These are phyloP conservation scores for Sphaeramia orbicularis DNA, from an alignment of 2,797 vertebrate species.

Conservation along the genomic window DNA sequence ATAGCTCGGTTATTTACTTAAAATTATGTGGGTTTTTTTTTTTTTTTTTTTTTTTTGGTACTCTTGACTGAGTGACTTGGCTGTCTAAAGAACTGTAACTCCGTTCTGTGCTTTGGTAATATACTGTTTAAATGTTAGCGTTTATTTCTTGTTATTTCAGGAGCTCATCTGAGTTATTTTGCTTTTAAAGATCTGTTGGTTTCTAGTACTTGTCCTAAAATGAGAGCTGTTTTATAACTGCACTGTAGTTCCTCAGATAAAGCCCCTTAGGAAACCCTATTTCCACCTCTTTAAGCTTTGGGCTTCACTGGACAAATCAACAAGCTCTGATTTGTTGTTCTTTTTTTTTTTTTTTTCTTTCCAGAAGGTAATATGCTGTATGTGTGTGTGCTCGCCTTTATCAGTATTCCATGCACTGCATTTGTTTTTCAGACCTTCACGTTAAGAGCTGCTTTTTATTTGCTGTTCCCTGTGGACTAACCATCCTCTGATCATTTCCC, in stretches of 20 bases:
- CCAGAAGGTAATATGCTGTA: neutral
- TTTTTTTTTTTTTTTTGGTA: no score
- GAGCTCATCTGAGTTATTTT: neutral
- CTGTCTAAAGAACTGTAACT: neutral
- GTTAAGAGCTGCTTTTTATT: constrained; percentile 29
- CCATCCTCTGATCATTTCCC: constrained; percentile 30
- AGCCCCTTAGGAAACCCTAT: neutral
- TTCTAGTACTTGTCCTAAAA: neutral
- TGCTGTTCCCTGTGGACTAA: constrained; percentile 11
- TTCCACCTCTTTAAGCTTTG: neutral
- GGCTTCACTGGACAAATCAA: neutral
- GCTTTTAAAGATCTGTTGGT: neutral
- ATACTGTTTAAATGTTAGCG: neutral
- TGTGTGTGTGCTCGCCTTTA: no score
- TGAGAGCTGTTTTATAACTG: neutral
- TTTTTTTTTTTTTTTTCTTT: no score
- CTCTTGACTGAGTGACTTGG: neutral
- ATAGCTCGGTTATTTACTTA: neutral
- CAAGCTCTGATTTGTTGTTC: no score
- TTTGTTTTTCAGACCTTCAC: constrained; percentile 2
- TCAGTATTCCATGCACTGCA: neutral
- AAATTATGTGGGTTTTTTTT: no score
- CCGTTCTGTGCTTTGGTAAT: neutral
- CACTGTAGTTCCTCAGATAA: neutral
- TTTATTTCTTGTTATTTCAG: neutral